Evolutionary conservation across 2,888 invertebrate genomes (phyloP), one percentile per base, ranked within the genome.

Genomic region (Syrista parreyssii): DNA sequence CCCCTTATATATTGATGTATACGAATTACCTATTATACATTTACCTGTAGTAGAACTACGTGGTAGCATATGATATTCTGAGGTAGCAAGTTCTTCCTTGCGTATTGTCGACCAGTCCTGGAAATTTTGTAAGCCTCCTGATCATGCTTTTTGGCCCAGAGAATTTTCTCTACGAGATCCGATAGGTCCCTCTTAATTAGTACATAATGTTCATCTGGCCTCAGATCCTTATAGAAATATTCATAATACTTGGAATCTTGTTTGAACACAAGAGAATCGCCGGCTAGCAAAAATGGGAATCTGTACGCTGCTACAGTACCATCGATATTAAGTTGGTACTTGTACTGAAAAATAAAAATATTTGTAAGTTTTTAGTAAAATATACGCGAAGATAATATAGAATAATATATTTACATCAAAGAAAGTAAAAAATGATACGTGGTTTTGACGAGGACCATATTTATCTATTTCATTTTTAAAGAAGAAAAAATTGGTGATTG

Each of bases 281-380:
- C 98, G 73, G 95, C 96, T 81, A 99, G 92, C 32, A 99, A 93
- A 91, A 98, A 98, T 0, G 99, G 98, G 83, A 98, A 94, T 81
- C 99, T 94, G 91, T 99, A 99, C 0, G 99, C 97, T 32, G 99
- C 98, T 30, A 99, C 99, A 68, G 98, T 98, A 30, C 99, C 99
- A 92, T 99, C 99, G 77, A 99, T 93, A 88, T 96, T 97, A 40
- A 99, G 91, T 92, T 98, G 98, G 91, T 98, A 99, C 92, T 98
- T 98, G 90, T 96, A 97, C 98, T 99, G 92, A 90, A 94, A 91
- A 82, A 80, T 86, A 83, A 85, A 81, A 80, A 72, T 73, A 79
- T 79, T 69, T 33, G 11, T 72, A 68, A 72, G 4, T 36, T 30
- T 73, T 30, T 6, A 74, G 23, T 12, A 76, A 75, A 36, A 75